Percentiles rank a stretch among this genome's conserved stretches.
Evolutionary conservation across 2,888 invertebrate genomes (phyloP).

Genomic region (Euplagia quadripunctaria): DNA sequence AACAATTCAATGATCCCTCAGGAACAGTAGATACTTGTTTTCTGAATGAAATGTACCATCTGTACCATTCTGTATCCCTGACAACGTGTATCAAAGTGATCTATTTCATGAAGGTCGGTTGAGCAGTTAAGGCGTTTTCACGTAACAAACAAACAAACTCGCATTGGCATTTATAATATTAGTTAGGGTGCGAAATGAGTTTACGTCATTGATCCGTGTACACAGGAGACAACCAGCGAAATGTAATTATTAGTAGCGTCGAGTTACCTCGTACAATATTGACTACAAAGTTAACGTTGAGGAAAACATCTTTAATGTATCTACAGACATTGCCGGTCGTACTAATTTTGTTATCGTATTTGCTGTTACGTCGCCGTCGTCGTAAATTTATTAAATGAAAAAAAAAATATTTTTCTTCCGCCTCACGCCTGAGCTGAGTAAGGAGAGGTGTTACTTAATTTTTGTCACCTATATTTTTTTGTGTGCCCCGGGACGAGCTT

Average conservation of each 20-base stretch:
- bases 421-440: background rate
- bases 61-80: no score
- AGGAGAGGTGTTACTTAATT: background rate
- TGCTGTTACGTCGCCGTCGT: background rate
- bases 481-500: background rate
- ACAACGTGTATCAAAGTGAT: no score
- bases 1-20: no score
- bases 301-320: slow-evolving; percentile 1
- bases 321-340: background rate
- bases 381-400: background rate
- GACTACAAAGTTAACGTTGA: slow-evolving; percentile 1
- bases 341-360: background rate
- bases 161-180: background rate
- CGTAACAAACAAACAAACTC: background rate
- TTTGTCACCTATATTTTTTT: slow-evolving; percentile 1
- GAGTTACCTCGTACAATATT: background rate
- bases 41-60: no score
- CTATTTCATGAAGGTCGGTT: no score
- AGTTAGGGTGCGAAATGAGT: background rate
- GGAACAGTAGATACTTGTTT: no score
- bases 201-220: background rate
- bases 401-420: background rate
- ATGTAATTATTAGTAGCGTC: background rate
- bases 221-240: background rate
- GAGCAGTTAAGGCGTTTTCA: no score